Evolutionary conservation across 1,140 invertebrate species (phyloP).

Genomic region (Brachionus rubens): DNA sequence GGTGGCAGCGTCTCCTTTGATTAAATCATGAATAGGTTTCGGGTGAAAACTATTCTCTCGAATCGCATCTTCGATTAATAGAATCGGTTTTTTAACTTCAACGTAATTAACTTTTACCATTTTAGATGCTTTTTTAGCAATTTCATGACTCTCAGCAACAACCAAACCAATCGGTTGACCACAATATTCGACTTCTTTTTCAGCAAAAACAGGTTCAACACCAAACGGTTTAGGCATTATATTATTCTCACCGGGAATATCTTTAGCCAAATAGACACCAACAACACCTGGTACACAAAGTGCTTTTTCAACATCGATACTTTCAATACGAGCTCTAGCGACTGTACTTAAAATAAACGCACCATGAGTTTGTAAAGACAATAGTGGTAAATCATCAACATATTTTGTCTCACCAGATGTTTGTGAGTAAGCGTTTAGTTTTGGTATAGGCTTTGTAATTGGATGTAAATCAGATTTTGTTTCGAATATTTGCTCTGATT

Average conservation of each 20-base stretch:
- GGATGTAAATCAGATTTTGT: slow-evolving; percentile 6
- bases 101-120: slow-evolving; percentile 67
- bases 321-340: slow-evolving; percentile 54
- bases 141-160: slow-evolving; percentile 64
- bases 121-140: slow-evolving; percentile 67
- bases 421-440: slow-evolving; percentile 40
- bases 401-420: slow-evolving; percentile 40
- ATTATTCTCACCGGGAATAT: slow-evolving; percentile 55
- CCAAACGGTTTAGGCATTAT: slow-evolving; percentile 41
- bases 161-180: slow-evolving; percentile 73
- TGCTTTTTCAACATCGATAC: slow-evolving; percentile 48
- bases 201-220: slow-evolving; percentile 38
- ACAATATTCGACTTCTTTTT: slow-evolving; percentile 53
- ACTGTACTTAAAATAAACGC: slow-evolving; percentile 48
- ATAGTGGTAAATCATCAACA: slow-evolving; percentile 26
- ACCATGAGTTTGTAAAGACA: slow-evolving; percentile 14
- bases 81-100: slow-evolving; percentile 61
- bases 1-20: slow-evolving; percentile 39
- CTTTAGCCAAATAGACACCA: slow-evolving; percentile 53
- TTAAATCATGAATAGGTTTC: slow-evolving; percentile 51
- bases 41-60: slow-evolving; percentile 54
- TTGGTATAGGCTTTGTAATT: slow-evolving; percentile 25
- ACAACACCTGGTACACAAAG: slow-evolving; percentile 51
- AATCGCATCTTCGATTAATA: slow-evolving; percentile 67
- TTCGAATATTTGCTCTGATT: slow-evolving; percentile 12